These are phyloP conservation scores for Spatulosminthurus flaviceps DNA, from an alignment of 2,888 invertebrate genomes.

Conservation along the genomic window DNA sequence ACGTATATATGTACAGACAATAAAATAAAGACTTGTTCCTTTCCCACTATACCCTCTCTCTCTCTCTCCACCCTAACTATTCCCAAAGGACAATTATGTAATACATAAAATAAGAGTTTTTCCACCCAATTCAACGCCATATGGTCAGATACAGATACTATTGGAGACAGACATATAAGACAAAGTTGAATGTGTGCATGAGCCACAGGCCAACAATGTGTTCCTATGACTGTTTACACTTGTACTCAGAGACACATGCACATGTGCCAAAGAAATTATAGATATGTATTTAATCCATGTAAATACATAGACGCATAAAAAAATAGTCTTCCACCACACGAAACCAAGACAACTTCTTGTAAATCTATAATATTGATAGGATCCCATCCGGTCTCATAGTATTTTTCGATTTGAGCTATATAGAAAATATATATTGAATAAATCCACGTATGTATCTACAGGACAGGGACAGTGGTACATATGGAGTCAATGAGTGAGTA, in stretches of 20 bases:
- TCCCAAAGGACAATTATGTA: no score
- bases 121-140: conserved; percentile 16
- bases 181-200: background rate
- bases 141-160: conserved; percentile 32
- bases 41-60: no score
- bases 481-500: no score
- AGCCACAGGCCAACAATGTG: background rate
- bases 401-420: background rate
- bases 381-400: background rate
- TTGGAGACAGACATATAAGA: background rate
- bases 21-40: no score
- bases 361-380: background rate
- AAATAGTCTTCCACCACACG: background rate
- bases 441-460: no score
- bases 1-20: background rate
- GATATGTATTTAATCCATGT: no score
- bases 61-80: no score
- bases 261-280: no score
- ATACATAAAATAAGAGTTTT: conserved; percentile 4
- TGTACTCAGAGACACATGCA: background rate
- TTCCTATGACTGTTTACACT: background rate
- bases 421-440: background rate
- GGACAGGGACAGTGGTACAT: background rate
- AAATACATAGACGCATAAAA: background rate
- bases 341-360: no score